Percentiles rank a stretch among this genome's conserved stretches.
Evolutionary conservation across 2,888 invertebrate species (phyloP).

Genomic region (Hydriomena furcata): DNA sequence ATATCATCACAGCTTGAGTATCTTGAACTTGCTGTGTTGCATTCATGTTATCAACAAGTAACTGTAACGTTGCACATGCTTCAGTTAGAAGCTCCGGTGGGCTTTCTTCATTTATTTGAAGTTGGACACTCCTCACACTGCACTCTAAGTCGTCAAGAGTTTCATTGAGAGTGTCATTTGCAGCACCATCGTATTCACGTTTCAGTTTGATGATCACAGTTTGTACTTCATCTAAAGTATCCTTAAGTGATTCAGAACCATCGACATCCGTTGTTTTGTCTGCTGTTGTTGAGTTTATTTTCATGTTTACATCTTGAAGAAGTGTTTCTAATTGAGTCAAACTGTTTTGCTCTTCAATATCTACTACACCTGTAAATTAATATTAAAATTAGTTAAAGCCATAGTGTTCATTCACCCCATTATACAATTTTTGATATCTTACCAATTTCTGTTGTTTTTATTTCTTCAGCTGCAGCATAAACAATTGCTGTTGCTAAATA

Average conservation of each 20-base stretch:
- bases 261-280: conserved; percentile 41
- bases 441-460: conserved; percentile 29
- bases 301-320: conserved; percentile 60
- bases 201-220: conserved; percentile 74
- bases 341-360: conserved; percentile 44
- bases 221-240: conserved; percentile 74
- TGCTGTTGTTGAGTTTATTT: conserved; percentile 45
- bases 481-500: conserved; percentile 43
- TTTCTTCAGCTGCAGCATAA: conserved; percentile 28
- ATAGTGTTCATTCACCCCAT: neutral
- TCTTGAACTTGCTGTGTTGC: conserved; percentile 49
- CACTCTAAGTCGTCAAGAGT: conserved; percentile 80
- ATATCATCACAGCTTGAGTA: conserved; percentile 32
- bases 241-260: conserved; percentile 56
- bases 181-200: conserved; percentile 61
- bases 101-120: conserved; percentile 71
- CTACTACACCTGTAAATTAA: conserved; percentile 40
- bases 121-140: conserved; percentile 77
- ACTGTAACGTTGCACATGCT: conserved; percentile 68
- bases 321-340: conserved; percentile 55
- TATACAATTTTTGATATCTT: conserved; percentile 1
- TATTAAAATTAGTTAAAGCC: neutral
- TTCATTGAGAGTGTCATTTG: conserved; percentile 70
- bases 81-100: conserved; percentile 66
- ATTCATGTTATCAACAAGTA: conserved; percentile 62